Base-by-base conservation (phyloP, 2,113 vertebrate genomes). In the Pongo pygmaeus region DNA sequence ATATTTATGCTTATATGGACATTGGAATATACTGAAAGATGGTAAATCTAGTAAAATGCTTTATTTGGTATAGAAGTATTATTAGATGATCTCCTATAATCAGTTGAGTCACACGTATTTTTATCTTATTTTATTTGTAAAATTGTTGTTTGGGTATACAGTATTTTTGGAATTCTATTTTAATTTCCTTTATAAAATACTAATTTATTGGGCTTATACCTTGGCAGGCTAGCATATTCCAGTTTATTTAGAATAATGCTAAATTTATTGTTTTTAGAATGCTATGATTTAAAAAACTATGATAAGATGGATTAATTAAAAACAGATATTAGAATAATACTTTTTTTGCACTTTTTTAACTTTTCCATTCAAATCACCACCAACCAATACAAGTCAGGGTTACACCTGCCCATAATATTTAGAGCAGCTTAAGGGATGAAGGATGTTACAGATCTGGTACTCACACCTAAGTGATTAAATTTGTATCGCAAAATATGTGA, bases 61-160 rank as follows among this genome's bases (percentile, higher is more conserved):
- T 61, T 23, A 25, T 70, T 77, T 92, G 30, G 22, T 43, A 70
- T 84, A 50, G 48, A 84, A 59, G 67, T 93, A 83, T 32, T 55
- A 35, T 80, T 84, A 87, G 17, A 3, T 61, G 30, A 40, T 52
- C 23, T 20, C 80, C 16, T 89, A 40, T 0, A 35, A 16, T 57
- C 5, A 35, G 46, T 10, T 52, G 25, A 84, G 35, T 43, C 52
- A 78, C 2, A 61, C 25, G 3, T 78, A 59, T 59, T 93, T 96
- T 89, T 84, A 77, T 97, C 75, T 78, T 38, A 80, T 84, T 93
- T 95, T 52, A 88, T 72, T 94, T 92, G 3, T 78, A 94, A 89
- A 81, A 87, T 94, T 93, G 27, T 96, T 91, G n/a, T 72, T 72
- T 86, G 40, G 23, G n/a, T 40, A 43, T 59, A 59, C 2, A 80